Evolutionary conservation across 2,797 vertebrate species (phyloP).

Genomic region (Fringilla coelebs): DNA sequence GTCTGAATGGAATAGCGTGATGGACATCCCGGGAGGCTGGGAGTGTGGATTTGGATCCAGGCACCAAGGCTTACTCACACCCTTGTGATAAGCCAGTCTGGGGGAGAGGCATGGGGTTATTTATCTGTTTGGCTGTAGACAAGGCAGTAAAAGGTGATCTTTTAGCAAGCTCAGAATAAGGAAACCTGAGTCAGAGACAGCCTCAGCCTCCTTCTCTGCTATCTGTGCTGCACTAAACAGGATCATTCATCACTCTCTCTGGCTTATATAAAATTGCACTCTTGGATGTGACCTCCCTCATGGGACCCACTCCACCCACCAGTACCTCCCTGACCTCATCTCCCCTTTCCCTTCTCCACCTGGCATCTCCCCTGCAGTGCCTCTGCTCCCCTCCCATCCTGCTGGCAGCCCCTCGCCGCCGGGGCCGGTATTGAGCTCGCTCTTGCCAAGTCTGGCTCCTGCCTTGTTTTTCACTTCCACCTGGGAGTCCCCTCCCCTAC

Average conservation of each 20-base stretch:
- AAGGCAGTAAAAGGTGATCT: slow-evolving; percentile 45
- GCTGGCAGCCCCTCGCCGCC: background rate
- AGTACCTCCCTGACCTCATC: slow-evolving; percentile 45
- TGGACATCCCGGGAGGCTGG: background rate
- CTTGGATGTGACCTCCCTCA: slow-evolving; percentile 25
- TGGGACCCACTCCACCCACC: background rate
- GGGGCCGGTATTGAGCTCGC: accelerated
- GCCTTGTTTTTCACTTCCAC: background rate
- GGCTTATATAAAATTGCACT: background rate
- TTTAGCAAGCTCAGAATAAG: background rate
- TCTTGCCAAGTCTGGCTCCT: background rate
- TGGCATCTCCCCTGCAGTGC: background rate
- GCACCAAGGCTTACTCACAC: slow-evolving; percentile 2
- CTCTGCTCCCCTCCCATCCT: background rate
- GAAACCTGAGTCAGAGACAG: slow-evolving; percentile 21
- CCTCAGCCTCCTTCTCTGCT: background rate
- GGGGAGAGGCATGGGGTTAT: background rate
- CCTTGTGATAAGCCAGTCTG: background rate
- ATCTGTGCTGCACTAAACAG: background rate
- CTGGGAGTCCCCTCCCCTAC: background rate
- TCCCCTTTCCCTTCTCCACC: background rate
- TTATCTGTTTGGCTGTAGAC: slow-evolving; percentile 15
- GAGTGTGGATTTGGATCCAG: background rate
- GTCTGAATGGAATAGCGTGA: background rate
- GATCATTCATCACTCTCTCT: background rate